Evolutionary conservation across 2,797 vertebrate species (phyloP).

Genomic region (Pelobates cultripes): DNA sequence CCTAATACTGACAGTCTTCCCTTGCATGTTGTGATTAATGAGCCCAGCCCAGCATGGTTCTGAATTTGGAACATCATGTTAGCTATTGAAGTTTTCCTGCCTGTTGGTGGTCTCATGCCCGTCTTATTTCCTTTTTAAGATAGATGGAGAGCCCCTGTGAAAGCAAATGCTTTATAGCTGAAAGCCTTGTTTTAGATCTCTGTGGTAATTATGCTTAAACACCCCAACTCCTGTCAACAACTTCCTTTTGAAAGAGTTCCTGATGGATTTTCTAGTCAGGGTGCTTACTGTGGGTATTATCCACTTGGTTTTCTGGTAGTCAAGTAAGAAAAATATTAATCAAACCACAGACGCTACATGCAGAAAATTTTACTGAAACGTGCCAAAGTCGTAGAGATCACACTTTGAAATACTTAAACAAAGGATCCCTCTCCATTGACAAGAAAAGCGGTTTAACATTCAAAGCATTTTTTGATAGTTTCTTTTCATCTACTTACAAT

Average conservation of each 20-base stretch:
- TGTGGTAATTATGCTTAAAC: constrained; percentile 61
- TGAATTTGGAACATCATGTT: constrained; percentile 60
- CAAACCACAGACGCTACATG: constrained; percentile 18
- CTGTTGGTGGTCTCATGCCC: constrained; percentile 59
- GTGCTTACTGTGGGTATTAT: constrained; percentile 50
- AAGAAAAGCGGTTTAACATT: not conserved
- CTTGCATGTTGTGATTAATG: constrained; percentile 60
- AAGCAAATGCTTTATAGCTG: constrained; percentile 53
- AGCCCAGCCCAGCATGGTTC: constrained; percentile 51
- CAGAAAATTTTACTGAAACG: constrained; percentile 9
- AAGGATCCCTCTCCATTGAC: constrained; percentile 3
- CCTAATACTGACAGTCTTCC: constrained; percentile 39
- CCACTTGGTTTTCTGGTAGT: constrained; percentile 12
- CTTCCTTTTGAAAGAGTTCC: constrained; percentile 59
- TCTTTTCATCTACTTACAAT: not conserved
- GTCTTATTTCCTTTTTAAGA: constrained; percentile 59
- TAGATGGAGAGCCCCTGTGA: constrained; percentile 48
- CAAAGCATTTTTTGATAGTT: not conserved
- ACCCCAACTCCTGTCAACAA: constrained; percentile 58
- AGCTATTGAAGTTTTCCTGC: constrained; percentile 54
- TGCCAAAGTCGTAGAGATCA: constrained; percentile 10
- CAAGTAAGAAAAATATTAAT: constrained; percentile 32
- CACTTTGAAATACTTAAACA: constrained; percentile 8
- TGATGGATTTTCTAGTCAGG: constrained; percentile 55
- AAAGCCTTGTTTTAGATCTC: constrained; percentile 59